These are phyloP conservation scores for Hydropotes inermis DNA, from an alignment of 2,113 vertebrate genomes.

Conservation along the genomic window DNA sequence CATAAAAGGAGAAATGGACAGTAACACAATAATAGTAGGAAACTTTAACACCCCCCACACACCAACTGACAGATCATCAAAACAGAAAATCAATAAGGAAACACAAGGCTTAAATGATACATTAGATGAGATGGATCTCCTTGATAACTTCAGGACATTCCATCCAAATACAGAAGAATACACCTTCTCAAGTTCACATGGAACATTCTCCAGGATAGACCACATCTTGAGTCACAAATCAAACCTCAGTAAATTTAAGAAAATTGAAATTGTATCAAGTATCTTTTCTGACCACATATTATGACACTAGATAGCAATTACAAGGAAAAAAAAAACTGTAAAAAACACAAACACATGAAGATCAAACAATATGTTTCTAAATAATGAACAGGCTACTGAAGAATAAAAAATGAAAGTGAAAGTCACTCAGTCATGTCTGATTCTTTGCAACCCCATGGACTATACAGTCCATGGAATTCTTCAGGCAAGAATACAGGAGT, in stretches of 20 bases:
- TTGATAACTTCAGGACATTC: neutral
- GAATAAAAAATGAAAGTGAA: neutral
- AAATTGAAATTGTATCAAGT: neutral
- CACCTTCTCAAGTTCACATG: neutral
- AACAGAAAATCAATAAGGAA: neutral
- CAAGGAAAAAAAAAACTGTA: neutral
- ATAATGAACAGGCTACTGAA: neutral
- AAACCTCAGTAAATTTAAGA: neutral
- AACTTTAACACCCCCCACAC: neutral
- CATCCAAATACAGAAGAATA: neutral
- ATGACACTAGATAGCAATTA: neutral
- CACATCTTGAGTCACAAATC: neutral
- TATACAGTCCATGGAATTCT: neutral
- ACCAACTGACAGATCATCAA: neutral
- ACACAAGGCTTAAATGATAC: neutral
- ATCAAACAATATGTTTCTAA: neutral
- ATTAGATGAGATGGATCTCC: neutral
- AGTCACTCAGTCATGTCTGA: accelerated
- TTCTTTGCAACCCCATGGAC: neutral
- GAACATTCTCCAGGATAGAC: neutral
- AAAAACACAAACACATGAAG: neutral
- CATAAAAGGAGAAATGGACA: neutral
- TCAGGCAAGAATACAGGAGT: neutral
- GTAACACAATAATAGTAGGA: neutral
- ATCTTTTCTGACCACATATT: neutral